A percentile compares a stretch with the other conserved stretches of the same genome.
Evolutionary conservation across 1,140 invertebrate genomes (phyloP).

Genomic region (Phocides pigmalion): DNA sequence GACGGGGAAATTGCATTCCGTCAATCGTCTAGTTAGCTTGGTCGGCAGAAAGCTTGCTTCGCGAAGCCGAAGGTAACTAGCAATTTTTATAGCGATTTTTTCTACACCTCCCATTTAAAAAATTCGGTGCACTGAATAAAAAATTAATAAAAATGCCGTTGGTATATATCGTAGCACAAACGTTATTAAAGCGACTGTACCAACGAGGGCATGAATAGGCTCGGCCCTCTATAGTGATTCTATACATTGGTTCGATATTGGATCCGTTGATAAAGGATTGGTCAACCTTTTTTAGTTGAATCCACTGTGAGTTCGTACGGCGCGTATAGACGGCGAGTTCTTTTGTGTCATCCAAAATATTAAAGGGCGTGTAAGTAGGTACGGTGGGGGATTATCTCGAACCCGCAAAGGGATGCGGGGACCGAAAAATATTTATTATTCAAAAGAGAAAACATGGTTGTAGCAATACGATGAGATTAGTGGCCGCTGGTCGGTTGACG

Average conservation of each 20-base stretch:
- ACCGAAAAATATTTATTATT: slow-evolving; percentile 45
- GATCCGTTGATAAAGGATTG: slow-evolving; percentile 69
- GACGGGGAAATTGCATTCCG: too few species aligned
- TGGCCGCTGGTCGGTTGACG: background rate
- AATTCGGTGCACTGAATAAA: slow-evolving; percentile 34
- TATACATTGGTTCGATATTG: slow-evolving; percentile 67
- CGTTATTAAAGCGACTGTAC: slow-evolving; percentile 46
- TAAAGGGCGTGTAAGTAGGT: slow-evolving; percentile 38
- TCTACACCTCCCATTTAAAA: slow-evolving; percentile 16
- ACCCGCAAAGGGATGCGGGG: slow-evolving; percentile 21
- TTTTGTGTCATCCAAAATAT: slow-evolving; percentile 37
- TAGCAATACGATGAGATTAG: slow-evolving; percentile 28
- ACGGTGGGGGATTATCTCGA: slow-evolving; percentile 41
- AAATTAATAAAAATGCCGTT: slow-evolving; percentile 43
- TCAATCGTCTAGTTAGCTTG: too few species aligned
- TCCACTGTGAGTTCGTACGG: slow-evolving; percentile 15
- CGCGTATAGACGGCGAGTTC: slow-evolving; percentile 31
- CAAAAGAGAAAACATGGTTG: slow-evolving; percentile 38
- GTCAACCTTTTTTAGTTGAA: slow-evolving; percentile 65
- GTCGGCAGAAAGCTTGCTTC: too few species aligned
- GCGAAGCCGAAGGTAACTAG: too few species aligned
- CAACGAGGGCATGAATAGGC: slow-evolving; percentile 56
- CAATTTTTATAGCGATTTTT: background rate
- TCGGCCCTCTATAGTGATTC: slow-evolving; percentile 48
- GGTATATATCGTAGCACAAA: slow-evolving; percentile 29